Evolutionary conservation across 2,888 invertebrate genomes (phyloP).

Genomic region (Erebia epiphron): DNA sequence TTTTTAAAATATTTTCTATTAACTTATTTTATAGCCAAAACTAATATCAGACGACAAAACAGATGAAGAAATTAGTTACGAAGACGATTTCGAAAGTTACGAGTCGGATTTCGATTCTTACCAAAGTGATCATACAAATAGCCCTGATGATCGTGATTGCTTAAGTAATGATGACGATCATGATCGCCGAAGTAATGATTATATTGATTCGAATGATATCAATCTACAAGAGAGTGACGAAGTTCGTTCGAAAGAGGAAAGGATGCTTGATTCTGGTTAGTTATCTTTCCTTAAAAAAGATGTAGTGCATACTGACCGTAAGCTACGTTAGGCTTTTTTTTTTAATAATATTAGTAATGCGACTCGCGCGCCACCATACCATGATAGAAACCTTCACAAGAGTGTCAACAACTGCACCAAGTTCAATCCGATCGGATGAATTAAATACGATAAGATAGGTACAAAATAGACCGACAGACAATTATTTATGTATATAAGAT

Average conservation of each 20-base stretch:
- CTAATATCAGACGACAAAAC: neutral
- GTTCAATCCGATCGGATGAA: no score
- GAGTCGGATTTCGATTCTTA: slow-evolving; percentile 79
- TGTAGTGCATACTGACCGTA: no score
- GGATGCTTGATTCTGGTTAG: slow-evolving; percentile 73
- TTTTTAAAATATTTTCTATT: neutral
- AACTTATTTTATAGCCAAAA: slow-evolving; percentile 1
- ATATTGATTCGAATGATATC: slow-evolving; percentile 31
- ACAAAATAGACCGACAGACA: no score
- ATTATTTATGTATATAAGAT: no score
- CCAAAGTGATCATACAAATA: slow-evolving; percentile 48
- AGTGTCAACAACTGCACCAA: no score
- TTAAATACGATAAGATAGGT: no score
- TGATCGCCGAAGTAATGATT: slow-evolving; percentile 30
- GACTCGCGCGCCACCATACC: no score
- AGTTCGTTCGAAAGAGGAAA: slow-evolving; percentile 57
- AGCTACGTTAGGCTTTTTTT: no score
- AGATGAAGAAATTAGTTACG: slow-evolving; percentile 71
- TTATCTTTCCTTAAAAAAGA: neutral
- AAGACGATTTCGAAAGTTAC: slow-evolving; percentile 80
- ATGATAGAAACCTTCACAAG: no score
- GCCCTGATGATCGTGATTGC: slow-evolving; percentile 40
- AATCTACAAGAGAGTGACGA: slow-evolving; percentile 35
- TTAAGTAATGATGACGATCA: slow-evolving; percentile 34
- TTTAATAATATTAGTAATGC: no score